A percentile compares a stretch with the other conserved stretches of the same genome.
Evolutionary conservation across 2,888 invertebrate genomes (phyloP).

Genomic region (Microplitis manilae): DNA sequence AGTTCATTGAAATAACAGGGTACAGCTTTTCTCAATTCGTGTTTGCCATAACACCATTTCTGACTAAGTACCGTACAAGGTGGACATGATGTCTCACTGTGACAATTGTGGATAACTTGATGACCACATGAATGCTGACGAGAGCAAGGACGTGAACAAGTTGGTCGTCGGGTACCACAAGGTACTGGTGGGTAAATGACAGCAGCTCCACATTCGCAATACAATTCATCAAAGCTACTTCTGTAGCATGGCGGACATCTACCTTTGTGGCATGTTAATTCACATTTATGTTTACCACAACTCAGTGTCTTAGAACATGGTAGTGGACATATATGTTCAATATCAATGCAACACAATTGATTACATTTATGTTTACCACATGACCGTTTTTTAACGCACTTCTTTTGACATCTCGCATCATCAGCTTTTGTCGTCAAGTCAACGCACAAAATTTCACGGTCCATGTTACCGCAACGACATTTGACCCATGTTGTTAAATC

Average conservation of each 20-base stretch:
- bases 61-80: conserved; percentile 91
- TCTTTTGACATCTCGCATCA: conserved; percentile 88
- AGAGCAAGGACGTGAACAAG: conserved; percentile 84
- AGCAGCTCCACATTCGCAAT: conserved; percentile 91
- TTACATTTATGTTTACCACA: conserved; percentile 94
- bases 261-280: conserved; percentile 91
- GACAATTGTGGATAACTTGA: conserved; percentile 88
- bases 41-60: conserved; percentile 86
- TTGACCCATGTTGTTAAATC: conserved; percentile 81
- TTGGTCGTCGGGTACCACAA: conserved; percentile 91
- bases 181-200: conserved; percentile 92
- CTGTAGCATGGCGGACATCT: conserved; percentile 66
- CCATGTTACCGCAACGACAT: conserved; percentile 90
- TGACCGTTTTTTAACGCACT: conserved; percentile 89
- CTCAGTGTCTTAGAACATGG: conserved; percentile 86
- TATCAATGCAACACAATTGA: conserved; percentile 88
- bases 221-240: conserved; percentile 86
- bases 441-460: conserved; percentile 84
- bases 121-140: conserved; percentile 86
- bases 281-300: conserved; percentile 92
- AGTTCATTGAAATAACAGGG: conserved; percentile 90
- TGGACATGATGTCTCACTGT: conserved; percentile 82
- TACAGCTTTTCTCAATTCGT: conserved; percentile 89
- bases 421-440: conserved; percentile 81
- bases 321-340: conserved; percentile 88